Evolutionary conservation across 1,140 invertebrate species (phyloP).

Genomic region (Trichomalopsis sarcophagae): DNA sequence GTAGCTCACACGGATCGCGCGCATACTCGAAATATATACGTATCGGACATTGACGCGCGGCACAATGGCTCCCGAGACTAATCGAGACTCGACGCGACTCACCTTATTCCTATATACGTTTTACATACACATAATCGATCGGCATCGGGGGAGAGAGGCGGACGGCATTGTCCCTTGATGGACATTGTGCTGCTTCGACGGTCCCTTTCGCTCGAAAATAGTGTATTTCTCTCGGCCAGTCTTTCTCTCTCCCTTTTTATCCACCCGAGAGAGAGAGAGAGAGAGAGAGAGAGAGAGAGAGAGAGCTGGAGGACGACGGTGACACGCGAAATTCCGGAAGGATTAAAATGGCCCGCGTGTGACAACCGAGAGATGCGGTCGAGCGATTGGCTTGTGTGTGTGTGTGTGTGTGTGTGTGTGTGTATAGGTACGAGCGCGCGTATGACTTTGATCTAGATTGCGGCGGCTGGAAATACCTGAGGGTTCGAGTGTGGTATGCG

Average conservation of each 20-base stretch:
- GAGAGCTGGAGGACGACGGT: constrained; percentile 7
- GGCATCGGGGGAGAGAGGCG: constrained; percentile 41
- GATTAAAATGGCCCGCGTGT: constrained; percentile 40
- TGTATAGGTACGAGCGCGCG: neutral
- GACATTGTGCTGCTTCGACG: constrained; percentile 11
- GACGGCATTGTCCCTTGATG: constrained; percentile 49
- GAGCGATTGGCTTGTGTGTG: constrained; percentile 12
- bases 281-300: neutral
- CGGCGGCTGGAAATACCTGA: neutral
- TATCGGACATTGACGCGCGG: constrained; percentile 55
- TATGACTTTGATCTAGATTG: constrained; percentile 45
- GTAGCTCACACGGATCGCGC: neutral
- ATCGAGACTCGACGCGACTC: constrained; percentile 54
- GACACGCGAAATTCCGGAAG: constrained; percentile 54
- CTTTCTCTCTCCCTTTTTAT: neutral
- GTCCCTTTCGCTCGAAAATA: constrained; percentile 41
- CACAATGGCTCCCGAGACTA: constrained; percentile 59
- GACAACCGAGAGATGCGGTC: constrained; percentile 33
- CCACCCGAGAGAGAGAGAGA: neutral
- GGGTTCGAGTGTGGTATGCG: neutral
- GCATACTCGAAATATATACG: neutral
- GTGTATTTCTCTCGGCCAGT: neutral
- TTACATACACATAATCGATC: constrained; percentile 38
- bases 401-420: neutral
- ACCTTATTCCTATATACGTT: neutral